phyloP scores from a whole-genome alignment of 1,140 invertebrate species.

The Drosophila chauvacae region DNA sequence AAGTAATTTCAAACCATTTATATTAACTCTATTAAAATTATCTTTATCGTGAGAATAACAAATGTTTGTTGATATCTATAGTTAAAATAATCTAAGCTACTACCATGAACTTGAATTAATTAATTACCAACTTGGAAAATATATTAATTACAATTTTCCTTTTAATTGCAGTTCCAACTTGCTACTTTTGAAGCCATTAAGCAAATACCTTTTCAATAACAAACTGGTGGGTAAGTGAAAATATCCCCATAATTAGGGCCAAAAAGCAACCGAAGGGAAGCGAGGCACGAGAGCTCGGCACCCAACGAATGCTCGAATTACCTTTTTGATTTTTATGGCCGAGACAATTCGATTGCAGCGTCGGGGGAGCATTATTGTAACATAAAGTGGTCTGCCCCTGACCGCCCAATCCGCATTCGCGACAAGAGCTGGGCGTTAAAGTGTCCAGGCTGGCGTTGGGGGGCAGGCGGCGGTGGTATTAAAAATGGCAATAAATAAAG shows the following conservation, averaged over 20 bases:
- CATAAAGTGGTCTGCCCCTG: conserved; percentile 71
- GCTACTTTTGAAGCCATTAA: not conserved
- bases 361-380: conserved; percentile 81
- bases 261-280: conserved; percentile 1
- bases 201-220: conserved; percentile 1
- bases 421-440: conserved; percentile 71
- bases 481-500: conserved; percentile 85
- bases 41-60: too few species aligned
- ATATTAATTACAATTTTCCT: not conserved
- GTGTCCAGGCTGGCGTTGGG: conserved; percentile 55
- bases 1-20: not conserved
- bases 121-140: not conserved
- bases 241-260: conserved; percentile 36
- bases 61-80: not conserved
- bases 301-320: conserved; percentile 53
- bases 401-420: conserved; percentile 27
- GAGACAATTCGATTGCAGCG: conserved; percentile 82
- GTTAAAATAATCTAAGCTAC: not conserved
- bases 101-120: not conserved
- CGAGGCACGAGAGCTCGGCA: not conserved
- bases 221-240: conserved; percentile 40
- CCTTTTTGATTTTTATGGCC: conserved; percentile 83
- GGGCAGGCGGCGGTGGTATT: conserved; percentile 53
- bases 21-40: too few species aligned
- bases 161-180: conserved; percentile 20